Conservation (phyloP, 2,113 vertebrate species). For the Romanogobio albipinnatus region DNA sequence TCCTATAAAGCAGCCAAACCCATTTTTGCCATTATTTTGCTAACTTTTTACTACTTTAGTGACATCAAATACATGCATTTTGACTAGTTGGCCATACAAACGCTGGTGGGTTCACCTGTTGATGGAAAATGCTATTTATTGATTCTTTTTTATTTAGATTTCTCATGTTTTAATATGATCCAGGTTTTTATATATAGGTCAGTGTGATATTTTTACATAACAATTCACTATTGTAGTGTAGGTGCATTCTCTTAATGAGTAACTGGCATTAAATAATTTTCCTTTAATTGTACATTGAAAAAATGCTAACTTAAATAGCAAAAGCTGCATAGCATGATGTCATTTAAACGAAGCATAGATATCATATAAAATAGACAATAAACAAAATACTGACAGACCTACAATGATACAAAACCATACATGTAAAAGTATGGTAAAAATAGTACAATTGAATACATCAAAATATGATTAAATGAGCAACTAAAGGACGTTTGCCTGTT, state of each 20-base stretch:
- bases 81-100: neutral
- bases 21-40: neutral
- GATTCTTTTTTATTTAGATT: neutral
- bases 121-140: neutral
- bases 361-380: neutral
- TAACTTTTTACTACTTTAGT: neutral
- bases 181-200: neutral
- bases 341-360: neutral
- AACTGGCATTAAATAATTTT: neutral
- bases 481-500: neutral
- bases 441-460: neutral
- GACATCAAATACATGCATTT: neutral
- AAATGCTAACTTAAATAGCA: neutral
- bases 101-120: neutral
- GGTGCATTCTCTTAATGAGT: neutral
- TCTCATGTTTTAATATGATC: neutral
- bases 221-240: neutral
- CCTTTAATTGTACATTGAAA: neutral
- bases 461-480: neutral
- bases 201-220: neutral
- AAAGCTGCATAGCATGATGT: constrained; percentile 5
- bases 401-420: neutral
- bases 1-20: neutral
- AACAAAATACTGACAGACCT: neutral
- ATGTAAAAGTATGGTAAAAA: neutral